Evolutionary conservation across 1,140 invertebrate genomes (phyloP), one percentile per base, ranked within the genome.

Genomic region (Drosophila azteca): DNA sequence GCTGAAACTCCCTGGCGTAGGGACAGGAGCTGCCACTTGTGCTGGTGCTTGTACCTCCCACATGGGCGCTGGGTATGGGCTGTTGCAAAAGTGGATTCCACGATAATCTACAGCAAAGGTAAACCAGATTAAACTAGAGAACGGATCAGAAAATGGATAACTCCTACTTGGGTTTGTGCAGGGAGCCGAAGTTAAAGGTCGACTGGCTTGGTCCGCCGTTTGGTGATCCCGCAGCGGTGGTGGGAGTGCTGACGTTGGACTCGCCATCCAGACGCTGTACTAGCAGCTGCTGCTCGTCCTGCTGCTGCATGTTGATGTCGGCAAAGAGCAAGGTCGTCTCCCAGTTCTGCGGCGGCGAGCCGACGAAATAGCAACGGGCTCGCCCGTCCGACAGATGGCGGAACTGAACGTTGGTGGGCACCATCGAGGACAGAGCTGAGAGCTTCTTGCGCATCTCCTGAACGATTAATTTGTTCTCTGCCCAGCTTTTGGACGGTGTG

Each of bases 261-360:
- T 45, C 61, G 29, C 43, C 45, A 6, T 70, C 76, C 7, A 77
- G 6, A 9, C 79, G 76, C 46, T 83, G 84, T 11, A 72, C 15
- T 7, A 67, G 29, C 24, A 74, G 49, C 29, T 71, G 69, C 20
- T 88, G 84, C 35, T 78, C 59, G 13, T 90, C 83, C n/a, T 74
- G 58, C 15, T 68, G 77, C 31, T 31, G 61, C 17, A 90, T 41
- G 50, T 94, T 93, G 15, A 98, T 94, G 91, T 98, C 97, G 3
- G 95, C 94, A 90, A 96, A 98, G 1, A 98, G 92, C 6, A 99
- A 91, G 0, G 97, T 98, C 2, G 96, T 97, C 90, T 98, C 97
- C 94, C 96, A 96, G 20, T 95, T 95, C 81, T 96, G 97, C 11
- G 94, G 94, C 0, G 96, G 95, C 11, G 96, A 96, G 69, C 97